A percentile compares a stretch with the other conserved stretches of the same genome.
These are phyloP conservation scores for Chalcosyrphus nemorum DNA, from an alignment of 2,888 invertebrate genomes.

Conservation along the genomic window DNA sequence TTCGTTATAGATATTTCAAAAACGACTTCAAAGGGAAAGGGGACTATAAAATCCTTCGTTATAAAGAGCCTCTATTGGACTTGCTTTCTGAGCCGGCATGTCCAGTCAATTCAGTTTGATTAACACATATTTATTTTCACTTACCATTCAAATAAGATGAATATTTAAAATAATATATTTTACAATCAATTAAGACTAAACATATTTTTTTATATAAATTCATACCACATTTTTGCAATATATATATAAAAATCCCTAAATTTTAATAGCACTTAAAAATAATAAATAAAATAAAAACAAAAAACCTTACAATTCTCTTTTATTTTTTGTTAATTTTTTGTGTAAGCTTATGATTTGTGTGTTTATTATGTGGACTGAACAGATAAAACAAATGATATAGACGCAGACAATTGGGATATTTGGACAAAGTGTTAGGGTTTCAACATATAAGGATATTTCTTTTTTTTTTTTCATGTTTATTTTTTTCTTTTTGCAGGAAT, in stretches of 20 bases:
- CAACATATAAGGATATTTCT: conserved; percentile 79
- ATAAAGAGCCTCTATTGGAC: no score
- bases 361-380: conserved; percentile 80
- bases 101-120: no score
- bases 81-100: no score
- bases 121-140: not conserved
- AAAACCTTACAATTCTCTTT: conserved; percentile 65
- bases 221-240: conserved; percentile 47
- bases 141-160: not conserved
- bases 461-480: conserved; percentile 63
- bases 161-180: not conserved
- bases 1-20: no score
- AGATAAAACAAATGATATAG: conserved; percentile 87
- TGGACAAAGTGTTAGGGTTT: conserved; percentile 84
- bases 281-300: conserved; percentile 48
- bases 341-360: conserved; percentile 77
- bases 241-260: conserved; percentile 27
- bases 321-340: conserved; percentile 71
- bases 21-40: no score
- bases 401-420: conserved; percentile 91
- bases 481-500: conserved; percentile 33
- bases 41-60: no score
- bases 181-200: not conserved
- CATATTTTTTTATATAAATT: not conserved
- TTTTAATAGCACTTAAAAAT: conserved; percentile 39